These are phyloP conservation scores for Eupithecia subumbrata DNA, from an alignment of 2,888 invertebrate genomes.

Conservation along the genomic window DNA sequence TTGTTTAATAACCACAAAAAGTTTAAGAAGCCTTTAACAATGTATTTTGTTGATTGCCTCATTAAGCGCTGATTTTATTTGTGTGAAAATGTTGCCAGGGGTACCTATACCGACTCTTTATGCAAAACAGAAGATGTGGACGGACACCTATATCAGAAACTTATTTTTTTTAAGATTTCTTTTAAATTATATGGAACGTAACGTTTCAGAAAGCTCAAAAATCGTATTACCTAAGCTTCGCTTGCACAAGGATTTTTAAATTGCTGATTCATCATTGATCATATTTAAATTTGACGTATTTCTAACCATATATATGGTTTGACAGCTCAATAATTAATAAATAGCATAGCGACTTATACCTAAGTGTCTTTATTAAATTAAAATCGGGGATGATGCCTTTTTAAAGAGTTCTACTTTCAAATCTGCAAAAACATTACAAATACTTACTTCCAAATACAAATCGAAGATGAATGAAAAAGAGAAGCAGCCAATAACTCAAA, in stretches of 20 bases:
- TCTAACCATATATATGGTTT: no score
- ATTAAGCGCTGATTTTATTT: constrained; percentile 6
- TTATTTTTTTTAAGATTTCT: neutral
- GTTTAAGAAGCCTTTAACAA: constrained; percentile 19
- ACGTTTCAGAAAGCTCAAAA: neutral
- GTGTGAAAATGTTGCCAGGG: constrained; percentile 10
- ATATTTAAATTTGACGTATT: no score
- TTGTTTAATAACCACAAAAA: constrained; percentile 42
- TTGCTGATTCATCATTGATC: no score
- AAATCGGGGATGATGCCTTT: no score
- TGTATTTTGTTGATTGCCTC: constrained; percentile 25
- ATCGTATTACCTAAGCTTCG: neutral
- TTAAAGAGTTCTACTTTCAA: constrained; percentile 4
- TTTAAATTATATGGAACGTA: neutral
- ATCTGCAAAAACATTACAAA: constrained; percentile 3
- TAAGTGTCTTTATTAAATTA: no score
- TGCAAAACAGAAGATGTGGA: neutral
- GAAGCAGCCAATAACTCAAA: constrained; percentile 16
- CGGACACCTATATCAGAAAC: neutral
- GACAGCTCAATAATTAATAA: no score
- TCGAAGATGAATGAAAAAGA: constrained; percentile 25
- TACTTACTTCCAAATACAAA: constrained; percentile 15
- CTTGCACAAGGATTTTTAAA: neutral
- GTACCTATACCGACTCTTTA: no score
- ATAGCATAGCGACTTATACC: no score